Evolutionary conservation across 2,888 invertebrate genomes (phyloP), one percentile per base, ranked within the genome.

Genomic region (Macaria liturata): DNA sequence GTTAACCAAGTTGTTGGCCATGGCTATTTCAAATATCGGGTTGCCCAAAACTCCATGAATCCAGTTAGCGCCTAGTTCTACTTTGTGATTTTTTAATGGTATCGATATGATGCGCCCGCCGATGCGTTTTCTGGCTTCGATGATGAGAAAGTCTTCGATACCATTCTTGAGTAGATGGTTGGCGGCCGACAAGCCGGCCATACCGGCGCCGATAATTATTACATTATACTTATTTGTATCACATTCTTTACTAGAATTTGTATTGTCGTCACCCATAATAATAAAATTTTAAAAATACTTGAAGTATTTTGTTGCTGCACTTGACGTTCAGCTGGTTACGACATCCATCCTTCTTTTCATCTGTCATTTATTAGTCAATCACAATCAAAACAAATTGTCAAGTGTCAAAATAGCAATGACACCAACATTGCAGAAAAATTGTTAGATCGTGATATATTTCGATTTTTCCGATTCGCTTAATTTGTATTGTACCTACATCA

Each of bases 41-140:
- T 98, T 98, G 31, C 97, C 96, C 45, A 97, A 88, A 49, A 97
- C 97, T 43, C 98, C 98, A 78, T 98, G 98, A 70, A 98, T 97
- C 97, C 97, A 98, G 83, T 98, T 98, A 37, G 98, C 98, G 56
- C 98, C 98, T 64, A 97, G 87, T 88, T 98, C 98, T 48, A 98
- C 93, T 81, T 95, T 95, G 59, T 91, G 90, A 70, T 86, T 86
- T 76, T 88, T 88, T 80, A 96, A 92, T 71, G 95, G 94, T 74
- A 95, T 94, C 59, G 96, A 95, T 57, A 96, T 92, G 68, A 97
- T 96, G 66, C 97, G 93, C 61, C 97, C 97, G 53, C 97, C 97
- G 65, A 97, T 93, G 61, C 96, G 93, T 78, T 94, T 94, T 77
- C 97, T 93, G 59, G 96, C 96, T 91, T 97, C 97, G 70, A 97